A percentile compares a stretch with the other conserved stretches of the same genome.
Conservation (phyloP, 2,113 vertebrate species). For the Pelecanoides urinatrix region DNA sequence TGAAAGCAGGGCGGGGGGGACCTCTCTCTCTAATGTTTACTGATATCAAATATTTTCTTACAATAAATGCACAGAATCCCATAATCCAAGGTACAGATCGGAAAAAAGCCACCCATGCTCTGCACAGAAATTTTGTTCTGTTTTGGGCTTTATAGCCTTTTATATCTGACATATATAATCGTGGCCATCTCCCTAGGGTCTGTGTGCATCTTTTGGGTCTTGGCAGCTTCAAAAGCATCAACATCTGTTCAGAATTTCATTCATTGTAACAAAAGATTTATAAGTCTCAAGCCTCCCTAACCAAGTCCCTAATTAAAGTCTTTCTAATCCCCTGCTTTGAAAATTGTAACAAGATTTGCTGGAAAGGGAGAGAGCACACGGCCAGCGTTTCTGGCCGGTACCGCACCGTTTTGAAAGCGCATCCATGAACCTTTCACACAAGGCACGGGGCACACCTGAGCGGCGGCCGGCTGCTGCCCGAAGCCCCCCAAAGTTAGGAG, state of each 20-base stretch:
- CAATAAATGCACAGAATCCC: background rate
- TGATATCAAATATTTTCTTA: background rate
- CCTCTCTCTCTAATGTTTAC: background rate
- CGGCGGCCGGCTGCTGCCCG: background rate
- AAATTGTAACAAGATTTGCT: constrained; percentile 5
- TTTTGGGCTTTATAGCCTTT: background rate
- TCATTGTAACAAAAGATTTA: constrained; percentile 14
- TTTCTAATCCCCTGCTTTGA: constrained; percentile 13
- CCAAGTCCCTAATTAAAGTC: constrained; percentile 1
- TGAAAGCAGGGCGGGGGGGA: background rate
- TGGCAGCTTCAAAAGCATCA: constrained; percentile 19
- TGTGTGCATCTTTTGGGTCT: background rate
- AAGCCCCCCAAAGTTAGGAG: background rate
- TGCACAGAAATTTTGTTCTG: background rate
- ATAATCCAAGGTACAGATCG: background rate
- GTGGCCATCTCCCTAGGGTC: background rate
- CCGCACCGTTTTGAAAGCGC: background rate
- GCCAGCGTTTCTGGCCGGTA: background rate
- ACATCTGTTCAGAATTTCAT: constrained; percentile 44
- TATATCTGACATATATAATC: background rate
- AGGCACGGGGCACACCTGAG: background rate
- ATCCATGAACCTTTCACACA: background rate
- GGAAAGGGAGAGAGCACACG: background rate
- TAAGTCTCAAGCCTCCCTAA: background rate
- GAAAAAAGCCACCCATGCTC: background rate